Base-by-base conservation (phyloP, 2,888 invertebrate genomes). In the Autographa pulchrina region DNA sequence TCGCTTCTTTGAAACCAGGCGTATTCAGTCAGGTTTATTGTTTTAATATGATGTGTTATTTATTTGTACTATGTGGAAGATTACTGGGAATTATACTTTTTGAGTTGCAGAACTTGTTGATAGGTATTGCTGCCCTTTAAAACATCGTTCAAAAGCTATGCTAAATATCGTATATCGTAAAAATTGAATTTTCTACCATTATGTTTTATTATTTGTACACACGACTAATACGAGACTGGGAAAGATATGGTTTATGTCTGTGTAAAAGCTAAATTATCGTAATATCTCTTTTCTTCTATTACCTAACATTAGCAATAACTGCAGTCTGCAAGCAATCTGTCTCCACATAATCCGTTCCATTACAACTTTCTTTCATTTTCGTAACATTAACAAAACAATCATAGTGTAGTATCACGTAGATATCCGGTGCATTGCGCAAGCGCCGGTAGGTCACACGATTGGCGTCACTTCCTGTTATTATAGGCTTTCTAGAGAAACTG, bases 381-480 rank as follows among this genome's bases (percentile, higher is more conserved):
- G 68, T 56, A 68, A 60, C 68, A 60, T 78, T 70, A 67, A 56
- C 60, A 69, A n/a, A 71, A 79, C 70, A 79, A 67, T 78, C 80
- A 60, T 65, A 68, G 63, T 66, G 59, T 43, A 78, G 75, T 70
- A 74, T 74, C 81, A 81, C 74, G 74, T 68, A 73, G 78, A 69
- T 78, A 81, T 81, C 78, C 78, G 78, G 78, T 58, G 67, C 48
- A 64, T 78, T 78, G 78, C 81, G 78, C 69, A 78, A 78, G 78
- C 78, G 67, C 54, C 65, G 77, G 81, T 78, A 78, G 81, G 78
- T 78, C 78, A 81, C 78, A 74, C 69, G 74, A 62, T 58, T 52
- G 77, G 67, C 65, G 77, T 81, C 82, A 78, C 78, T 72, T 78
- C 78, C 78, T 72, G 78, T 73, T 74, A 81, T 78, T 78, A 81